These are phyloP conservation scores for Aspiorhynchus laticeps DNA, from an alignment of 2,113 vertebrate genomes.

Conservation along the genomic window DNA sequence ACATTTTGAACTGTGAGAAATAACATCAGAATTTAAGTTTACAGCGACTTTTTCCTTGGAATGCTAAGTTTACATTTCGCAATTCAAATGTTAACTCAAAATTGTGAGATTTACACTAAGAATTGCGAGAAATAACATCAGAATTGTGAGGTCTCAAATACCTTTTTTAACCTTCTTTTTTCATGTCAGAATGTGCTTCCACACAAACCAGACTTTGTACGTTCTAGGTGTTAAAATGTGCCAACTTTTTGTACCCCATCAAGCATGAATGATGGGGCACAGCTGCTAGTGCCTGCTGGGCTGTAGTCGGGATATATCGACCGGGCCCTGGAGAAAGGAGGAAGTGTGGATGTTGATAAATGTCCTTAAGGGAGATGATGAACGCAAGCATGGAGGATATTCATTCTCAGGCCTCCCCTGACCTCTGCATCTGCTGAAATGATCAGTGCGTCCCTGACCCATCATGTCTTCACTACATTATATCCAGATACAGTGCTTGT, in stretches of 20 bases:
- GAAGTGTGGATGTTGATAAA: constrained; percentile 41
- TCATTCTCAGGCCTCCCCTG: constrained; percentile 6
- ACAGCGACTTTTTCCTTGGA: too few species aligned
- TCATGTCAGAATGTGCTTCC: neutral
- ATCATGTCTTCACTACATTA: constrained; percentile 66
- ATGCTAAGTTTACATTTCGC: too few species aligned
- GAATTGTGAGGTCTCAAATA: neutral
- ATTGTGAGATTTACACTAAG: neutral
- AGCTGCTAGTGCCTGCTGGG: constrained; percentile 37
- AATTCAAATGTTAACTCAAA: neutral
- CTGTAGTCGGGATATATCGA: constrained; percentile 10
- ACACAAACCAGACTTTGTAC: constrained; percentile 27
- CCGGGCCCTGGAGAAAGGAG: constrained; percentile 3
- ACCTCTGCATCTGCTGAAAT: constrained; percentile 29
- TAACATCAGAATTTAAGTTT: neutral
- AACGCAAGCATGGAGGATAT: constrained; percentile 18
- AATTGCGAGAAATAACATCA: neutral
- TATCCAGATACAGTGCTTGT: constrained; percentile 73
- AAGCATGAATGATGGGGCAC: constrained; percentile 32
- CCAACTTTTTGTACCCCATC: constrained; percentile 33
- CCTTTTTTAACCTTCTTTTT: neutral
- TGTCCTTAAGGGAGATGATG: constrained; percentile 23
- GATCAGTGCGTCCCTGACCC: constrained; percentile 66
- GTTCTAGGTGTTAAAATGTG: neutral
- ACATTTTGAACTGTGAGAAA: neutral